A percentile compares a stretch with the other conserved stretches of the same genome.
Evolutionary conservation across 2,113 vertebrate genomes (phyloP).

Genomic region (Cyprinodon brontotheroides): DNA sequence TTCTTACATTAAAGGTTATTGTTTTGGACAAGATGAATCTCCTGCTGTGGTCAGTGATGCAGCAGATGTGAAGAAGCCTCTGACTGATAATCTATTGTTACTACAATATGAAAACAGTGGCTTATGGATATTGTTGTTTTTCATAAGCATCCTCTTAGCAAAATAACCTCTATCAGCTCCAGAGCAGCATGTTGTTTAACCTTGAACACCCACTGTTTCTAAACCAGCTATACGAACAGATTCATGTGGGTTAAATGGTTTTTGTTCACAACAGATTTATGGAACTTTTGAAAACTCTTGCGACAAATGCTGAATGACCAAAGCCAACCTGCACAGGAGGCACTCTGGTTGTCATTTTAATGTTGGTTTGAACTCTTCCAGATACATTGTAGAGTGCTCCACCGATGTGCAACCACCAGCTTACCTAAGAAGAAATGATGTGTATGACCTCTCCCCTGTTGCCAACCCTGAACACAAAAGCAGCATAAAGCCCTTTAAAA

Average conservation of each 20-base stretch:
- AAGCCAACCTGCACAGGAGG: too few relatives aligned
- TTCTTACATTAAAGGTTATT: not conserved
- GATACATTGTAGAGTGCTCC: constrained; percentile 90
- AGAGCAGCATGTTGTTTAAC: not conserved
- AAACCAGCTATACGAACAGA: not conserved
- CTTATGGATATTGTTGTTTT: not conserved
- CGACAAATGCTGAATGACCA: not conserved
- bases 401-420: constrained; percentile 78
- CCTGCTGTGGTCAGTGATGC: not conserved
- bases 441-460: constrained; percentile 80
- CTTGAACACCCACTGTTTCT: not conserved
- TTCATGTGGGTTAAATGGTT: not conserved
- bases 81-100: too few relatives aligned
- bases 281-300: not conserved
- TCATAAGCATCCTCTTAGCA: not conserved
- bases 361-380: constrained; percentile 31
- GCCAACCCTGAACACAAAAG: constrained; percentile 36
- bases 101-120: not conserved
- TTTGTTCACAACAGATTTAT: not conserved
- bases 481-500: constrained; percentile 59
- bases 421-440: constrained; percentile 76
- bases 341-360: not conserved
- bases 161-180: not conserved
- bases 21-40: not conserved
- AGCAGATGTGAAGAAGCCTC: not conserved